Evolutionary conservation across 2,113 vertebrate genomes (phyloP), one percentile per base, ranked within the genome.

Genomic region (Callionymus lyra): DNA sequence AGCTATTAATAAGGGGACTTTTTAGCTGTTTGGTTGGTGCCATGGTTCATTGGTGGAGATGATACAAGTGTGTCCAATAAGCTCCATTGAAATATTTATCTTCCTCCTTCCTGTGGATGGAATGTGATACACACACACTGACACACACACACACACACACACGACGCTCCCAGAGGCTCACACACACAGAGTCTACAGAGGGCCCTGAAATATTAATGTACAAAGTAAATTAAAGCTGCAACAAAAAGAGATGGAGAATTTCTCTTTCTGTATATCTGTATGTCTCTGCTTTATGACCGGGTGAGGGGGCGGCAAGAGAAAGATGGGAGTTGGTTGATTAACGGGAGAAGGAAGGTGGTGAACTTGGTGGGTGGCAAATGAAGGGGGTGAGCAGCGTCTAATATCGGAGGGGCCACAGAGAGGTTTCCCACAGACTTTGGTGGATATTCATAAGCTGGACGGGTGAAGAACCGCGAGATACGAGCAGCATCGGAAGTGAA

Each of bases 11-110:
- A 27, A 27, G 21, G 21, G 21, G 21, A 27, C 4, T 4, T 27
- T 27, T 27, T 27, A 27, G 21, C 21, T 27, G 21, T 8, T 27
- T 8, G 21, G 21, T 27, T 27, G 21, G 44, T 65, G 58, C 61
- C 68, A 61, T 39, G 50, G 57, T 73, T 63, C 61, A 74, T 74
- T 68, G 63, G 59, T 59, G 17, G 61, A 75, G 63, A 46, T 53
- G 27, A 63, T 72, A 81, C 66, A 70, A 77, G 71, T 72, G 72
- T 83, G 77, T 77, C 79, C 81, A 84, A 81, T 84, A 84, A 84
- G 74, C 74, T 52, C 48, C 48, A 8, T 55, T 85, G 56, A 85
- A 86, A 86, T 86, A 84, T 86, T 84, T 82, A 84, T 85, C 65
- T 35, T 62, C 55, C 53, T 53, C 65, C 64, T 61, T 80, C 57